phyloP scores from a whole-genome alignment of 2,113 vertebrate species.

The Rhineura floridana region DNA sequence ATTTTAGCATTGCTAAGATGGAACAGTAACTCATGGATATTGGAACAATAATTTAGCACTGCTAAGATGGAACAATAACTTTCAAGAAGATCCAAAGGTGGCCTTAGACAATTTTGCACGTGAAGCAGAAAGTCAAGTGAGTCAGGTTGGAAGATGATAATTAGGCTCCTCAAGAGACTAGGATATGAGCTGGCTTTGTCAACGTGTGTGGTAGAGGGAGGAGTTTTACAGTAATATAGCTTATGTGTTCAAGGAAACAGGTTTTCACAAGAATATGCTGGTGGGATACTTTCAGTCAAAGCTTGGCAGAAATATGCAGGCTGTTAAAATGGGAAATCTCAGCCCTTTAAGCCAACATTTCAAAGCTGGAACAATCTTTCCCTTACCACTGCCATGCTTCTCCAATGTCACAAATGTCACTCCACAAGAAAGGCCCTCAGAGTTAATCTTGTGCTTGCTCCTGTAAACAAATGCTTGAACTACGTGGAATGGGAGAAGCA shows the following conservation, averaged over 20 bases:
- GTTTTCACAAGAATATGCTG: neutral
- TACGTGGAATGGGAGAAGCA: neutral
- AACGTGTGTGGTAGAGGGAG: neutral
- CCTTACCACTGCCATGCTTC: neutral
- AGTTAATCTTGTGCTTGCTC: neutral
- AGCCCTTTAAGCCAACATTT: neutral
- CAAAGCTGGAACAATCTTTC: fast-evolving
- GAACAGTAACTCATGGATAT: too few species aligned
- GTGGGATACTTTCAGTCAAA: neutral
- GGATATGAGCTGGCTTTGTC: neutral
- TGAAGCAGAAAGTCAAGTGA: neutral
- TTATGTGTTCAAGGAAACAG: neutral
- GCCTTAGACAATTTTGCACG: neutral
- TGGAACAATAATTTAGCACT: too few species aligned
- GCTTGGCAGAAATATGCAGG: neutral
- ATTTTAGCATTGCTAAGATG: neutral
- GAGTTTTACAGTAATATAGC: neutral
- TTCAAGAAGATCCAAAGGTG: neutral
- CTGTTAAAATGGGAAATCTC: neutral
- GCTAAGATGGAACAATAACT: too few species aligned
- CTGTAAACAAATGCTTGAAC: constrained; percentile 31
- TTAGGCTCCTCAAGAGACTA: neutral
- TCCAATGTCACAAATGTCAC: neutral
- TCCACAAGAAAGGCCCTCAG: fast-evolving
- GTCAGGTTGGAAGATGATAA: neutral